A percentile compares a stretch with the other conserved stretches of the same genome.
phyloP scores from a whole-genome alignment of 1,140 invertebrate species.

The Caenorhabditis briggsae region DNA sequence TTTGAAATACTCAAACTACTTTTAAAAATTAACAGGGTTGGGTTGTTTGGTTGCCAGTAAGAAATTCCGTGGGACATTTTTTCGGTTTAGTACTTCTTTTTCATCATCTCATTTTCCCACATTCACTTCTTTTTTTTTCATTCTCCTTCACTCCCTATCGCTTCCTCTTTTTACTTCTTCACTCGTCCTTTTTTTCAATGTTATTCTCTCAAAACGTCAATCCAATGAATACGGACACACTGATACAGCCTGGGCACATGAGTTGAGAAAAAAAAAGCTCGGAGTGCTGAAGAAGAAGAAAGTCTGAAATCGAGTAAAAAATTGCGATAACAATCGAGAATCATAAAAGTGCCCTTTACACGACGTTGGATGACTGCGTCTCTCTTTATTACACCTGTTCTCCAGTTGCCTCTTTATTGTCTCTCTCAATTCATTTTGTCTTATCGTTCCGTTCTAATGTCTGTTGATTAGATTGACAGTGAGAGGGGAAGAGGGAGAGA shows the following conservation, averaged over 20 bases:
- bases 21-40: neutral
- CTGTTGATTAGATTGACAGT: constrained; percentile 44
- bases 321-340: neutral
- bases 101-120: neutral
- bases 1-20: neutral
- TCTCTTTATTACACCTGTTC: neutral
- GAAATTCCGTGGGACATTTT: constrained; percentile 6
- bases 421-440: neutral
- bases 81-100: neutral
- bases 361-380: neutral
- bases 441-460: constrained; percentile 36
- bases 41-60: neutral
- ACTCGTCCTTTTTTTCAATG: no score
- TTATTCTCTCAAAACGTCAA: no score
- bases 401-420: neutral
- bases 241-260: neutral
- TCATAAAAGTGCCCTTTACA: constrained; percentile 31
- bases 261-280: neutral
- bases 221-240: no score
- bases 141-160: neutral
- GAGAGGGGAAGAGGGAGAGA: neutral
- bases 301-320: neutral
- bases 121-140: neutral
- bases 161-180: no score
- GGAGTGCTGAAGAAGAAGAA: neutral